Evolutionary conservation across 2,888 invertebrate species (phyloP).

Genomic region (Tinea semifulvella): DNA sequence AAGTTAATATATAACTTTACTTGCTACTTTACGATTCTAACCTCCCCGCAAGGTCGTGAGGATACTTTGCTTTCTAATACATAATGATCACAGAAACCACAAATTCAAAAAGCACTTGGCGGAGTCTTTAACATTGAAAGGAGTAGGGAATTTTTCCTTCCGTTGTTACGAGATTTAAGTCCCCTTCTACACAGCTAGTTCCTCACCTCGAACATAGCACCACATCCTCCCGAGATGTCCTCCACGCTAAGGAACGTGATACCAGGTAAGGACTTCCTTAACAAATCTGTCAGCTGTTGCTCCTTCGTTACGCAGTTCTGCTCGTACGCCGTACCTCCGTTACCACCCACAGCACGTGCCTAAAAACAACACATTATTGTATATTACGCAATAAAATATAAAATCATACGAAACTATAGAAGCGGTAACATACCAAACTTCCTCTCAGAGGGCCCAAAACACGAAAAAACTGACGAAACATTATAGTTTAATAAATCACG

Average conservation of each 20-base stretch:
- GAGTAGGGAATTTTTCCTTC: too few species aligned
- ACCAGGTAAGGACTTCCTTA: slow-evolving; percentile 63
- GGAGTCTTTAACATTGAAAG: too few species aligned
- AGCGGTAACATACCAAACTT: slow-evolving; percentile 42
- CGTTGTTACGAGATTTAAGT: too few species aligned
- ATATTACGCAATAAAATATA: not conserved
- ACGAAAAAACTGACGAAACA: slow-evolving; percentile 46
- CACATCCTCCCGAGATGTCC: slow-evolving; percentile 83
- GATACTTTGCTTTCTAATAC: too few species aligned
- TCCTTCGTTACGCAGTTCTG: slow-evolving; percentile 45
- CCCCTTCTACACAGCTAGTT: too few species aligned
- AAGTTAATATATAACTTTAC: too few species aligned
- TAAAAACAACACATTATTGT: slow-evolving; percentile 18
- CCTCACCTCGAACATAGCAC: slow-evolving; percentile 80
- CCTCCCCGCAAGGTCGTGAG: too few species aligned
- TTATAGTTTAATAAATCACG: slow-evolving; percentile 24
- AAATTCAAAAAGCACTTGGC: too few species aligned
- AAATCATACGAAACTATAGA: slow-evolving; percentile 1
- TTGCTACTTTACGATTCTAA: too few species aligned
- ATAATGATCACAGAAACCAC: too few species aligned
- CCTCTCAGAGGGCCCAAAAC: slow-evolving; percentile 40
- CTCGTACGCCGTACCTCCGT: slow-evolving; percentile 33
- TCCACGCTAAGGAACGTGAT: slow-evolving; percentile 71
- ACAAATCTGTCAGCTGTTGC: slow-evolving; percentile 37
- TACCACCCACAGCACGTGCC: slow-evolving; percentile 31